Conservation (phyloP, 2,797 vertebrate genomes). For the Lophius americanus region DNA sequence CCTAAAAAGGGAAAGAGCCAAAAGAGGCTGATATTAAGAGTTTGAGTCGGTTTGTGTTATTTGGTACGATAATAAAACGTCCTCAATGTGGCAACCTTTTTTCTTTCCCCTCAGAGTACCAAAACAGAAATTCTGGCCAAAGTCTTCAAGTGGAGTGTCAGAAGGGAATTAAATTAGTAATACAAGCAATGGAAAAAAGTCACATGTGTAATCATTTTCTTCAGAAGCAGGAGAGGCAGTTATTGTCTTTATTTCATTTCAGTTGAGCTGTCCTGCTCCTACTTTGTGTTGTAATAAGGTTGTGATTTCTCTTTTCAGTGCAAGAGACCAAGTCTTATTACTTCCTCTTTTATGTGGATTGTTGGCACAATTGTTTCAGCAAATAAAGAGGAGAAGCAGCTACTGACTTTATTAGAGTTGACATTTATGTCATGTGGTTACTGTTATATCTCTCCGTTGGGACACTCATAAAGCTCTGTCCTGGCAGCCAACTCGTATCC, state of each 20-base stretch:
- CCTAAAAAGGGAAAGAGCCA: too few species aligned
- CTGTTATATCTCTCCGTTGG: conserved; percentile 47
- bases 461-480: conserved; percentile 53
- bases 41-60: conserved; percentile 5
- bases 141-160: conserved; percentile 34
- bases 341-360: conserved; percentile 15
- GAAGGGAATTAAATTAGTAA: conserved; percentile 37
- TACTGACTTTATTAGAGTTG: conserved; percentile 52
- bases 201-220: conserved; percentile 43
- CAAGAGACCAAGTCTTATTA: conserved; percentile 30
- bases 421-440: conserved; percentile 59
- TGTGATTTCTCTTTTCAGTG: conserved; percentile 26
- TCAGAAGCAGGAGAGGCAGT: conserved; percentile 16
- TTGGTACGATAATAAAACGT: conserved; percentile 20
- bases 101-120: conserved; percentile 22
- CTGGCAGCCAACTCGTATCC: conserved; percentile 35
- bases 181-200: conserved; percentile 34
- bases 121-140: conserved; percentile 44
- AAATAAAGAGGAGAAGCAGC: conserved; percentile 44
- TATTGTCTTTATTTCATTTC: conserved; percentile 33
- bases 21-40: too few species aligned
- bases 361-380: conserved; percentile 27
- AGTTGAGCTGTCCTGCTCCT: conserved; percentile 25
- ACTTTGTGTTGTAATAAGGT: conserved; percentile 20
- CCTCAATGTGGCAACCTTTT: conserved; percentile 4